A percentile compares a stretch with the other conserved stretches of the same genome.
These are phyloP conservation scores for Cryptocheilus praepositus DNA, from an alignment of 2,888 invertebrate species.

Conservation along the genomic window DNA sequence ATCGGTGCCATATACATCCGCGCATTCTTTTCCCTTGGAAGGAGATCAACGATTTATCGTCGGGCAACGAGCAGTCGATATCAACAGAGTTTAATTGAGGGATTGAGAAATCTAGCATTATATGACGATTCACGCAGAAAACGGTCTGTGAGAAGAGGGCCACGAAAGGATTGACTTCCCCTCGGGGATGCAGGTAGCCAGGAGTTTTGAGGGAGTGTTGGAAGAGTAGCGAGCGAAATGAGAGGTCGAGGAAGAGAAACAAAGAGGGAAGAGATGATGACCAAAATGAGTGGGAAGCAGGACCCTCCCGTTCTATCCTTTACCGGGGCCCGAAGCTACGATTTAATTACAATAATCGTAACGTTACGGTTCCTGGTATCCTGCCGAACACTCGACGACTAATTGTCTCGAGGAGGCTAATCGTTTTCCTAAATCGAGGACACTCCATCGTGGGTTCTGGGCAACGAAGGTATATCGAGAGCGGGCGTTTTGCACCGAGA, in stretches of 20 bases:
- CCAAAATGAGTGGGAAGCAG: conserved; percentile 29
- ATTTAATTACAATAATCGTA: conserved; percentile 74
- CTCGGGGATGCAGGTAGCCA: conserved; percentile 61
- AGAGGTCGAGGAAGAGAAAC: conserved; percentile 1
- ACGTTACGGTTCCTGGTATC: conserved; percentile 64
- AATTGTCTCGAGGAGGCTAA: conserved; percentile 63
- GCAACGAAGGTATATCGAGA: no score
- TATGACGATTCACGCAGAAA: no score
- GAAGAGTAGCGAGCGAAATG: background rate
- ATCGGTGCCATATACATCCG: no score
- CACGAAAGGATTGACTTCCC: no score
- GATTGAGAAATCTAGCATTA: no score
- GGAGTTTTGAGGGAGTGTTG: conserved; percentile 24
- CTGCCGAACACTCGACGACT: conserved; percentile 52
- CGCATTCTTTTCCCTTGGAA: no score
- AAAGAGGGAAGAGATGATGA: conserved; percentile 20
- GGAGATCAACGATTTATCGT: no score
- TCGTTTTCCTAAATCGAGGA: conserved; percentile 64
- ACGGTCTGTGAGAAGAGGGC: no score
- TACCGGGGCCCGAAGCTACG: conserved; percentile 53
- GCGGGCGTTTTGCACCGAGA: background rate
- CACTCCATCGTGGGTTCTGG: conserved; percentile 19
- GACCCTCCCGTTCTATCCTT: conserved; percentile 35
- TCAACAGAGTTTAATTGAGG: no score
- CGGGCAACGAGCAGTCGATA: no score